Base-by-base conservation (phyloP, 2,113 vertebrate genomes). In the Anguilla japonica region DNA sequence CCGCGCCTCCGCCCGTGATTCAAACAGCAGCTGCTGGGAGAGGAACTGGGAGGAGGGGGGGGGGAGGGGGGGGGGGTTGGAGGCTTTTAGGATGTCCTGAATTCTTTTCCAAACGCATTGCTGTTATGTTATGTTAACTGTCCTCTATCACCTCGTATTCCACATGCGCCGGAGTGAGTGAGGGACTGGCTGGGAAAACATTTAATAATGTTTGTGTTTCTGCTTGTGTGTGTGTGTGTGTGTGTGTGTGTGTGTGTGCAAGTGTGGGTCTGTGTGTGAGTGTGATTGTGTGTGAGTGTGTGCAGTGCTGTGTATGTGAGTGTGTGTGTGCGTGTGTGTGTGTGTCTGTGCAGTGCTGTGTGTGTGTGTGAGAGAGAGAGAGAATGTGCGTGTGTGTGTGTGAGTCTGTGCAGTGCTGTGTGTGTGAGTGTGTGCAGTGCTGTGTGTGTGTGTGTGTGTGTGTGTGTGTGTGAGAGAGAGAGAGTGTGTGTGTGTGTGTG, bases 1-100 rank as follows among this genome's bases (percentile, higher is more conserved):
- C 43, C 4, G 43, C 8, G 43, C 43, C 5, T 46, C 43, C 8
- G 43, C 43, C 43, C 2, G 43, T 46, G 43, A 46, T 46, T 46
- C 18, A 18, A 85, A 75, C 84, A 41, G 50, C 78, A 60, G 84
- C 78, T 81, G 78, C 78, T 60, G 71, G 46, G 71, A 82, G 41
- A 41, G 13, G 15, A 81, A 46, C 20, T 34, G 56, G 6, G 81
- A 46, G 26, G 41, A 9, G 18, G 81, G 81, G 26, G 41, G 56
- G 18, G 56, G 6, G 26, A 18, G 81, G 81, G 81, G 40, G 81
- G 81, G 26, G 50, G 22, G 41, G 2, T 80, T 41, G 43, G 50
- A 40, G 46, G 20, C 79, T 85, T 80, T 50, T 15, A 40, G 34
- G 29, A 81, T 60, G 85, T 81, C 53, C 50, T 46, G 78, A 40